Conservation (phyloP, 2,888 invertebrate genomes). For the Axea sp. region DNA sequence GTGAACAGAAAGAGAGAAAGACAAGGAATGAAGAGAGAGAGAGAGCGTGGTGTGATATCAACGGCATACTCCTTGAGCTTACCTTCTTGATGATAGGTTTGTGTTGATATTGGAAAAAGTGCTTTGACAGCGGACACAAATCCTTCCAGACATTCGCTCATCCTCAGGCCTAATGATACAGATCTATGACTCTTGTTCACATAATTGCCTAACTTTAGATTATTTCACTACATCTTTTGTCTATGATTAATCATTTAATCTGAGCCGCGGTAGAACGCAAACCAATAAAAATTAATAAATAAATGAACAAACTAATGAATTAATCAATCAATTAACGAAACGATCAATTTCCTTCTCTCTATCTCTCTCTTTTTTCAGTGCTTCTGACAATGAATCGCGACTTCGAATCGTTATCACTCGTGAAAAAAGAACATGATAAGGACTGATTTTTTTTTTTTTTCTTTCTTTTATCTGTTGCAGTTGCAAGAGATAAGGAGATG, state of each 20-base stretch:
- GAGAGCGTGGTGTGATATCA: constrained; percentile 67
- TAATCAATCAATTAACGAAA: constrained; percentile 15
- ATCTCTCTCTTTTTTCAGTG: constrained; percentile 33
- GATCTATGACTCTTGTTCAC: constrained; percentile 76
- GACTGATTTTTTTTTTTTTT: constrained; percentile 47
- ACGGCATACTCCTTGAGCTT: constrained; percentile 75
- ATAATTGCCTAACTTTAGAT: constrained; percentile 68
- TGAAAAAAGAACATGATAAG: constrained; percentile 47
- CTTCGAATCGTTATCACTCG: constrained; percentile 43
- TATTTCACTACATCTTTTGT: constrained; percentile 64
- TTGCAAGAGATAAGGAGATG: constrained; percentile 48
- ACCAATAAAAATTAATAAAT: constrained; percentile 3
- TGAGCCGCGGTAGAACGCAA: constrained; percentile 3
- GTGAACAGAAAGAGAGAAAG: constrained; percentile 10
- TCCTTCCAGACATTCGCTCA: constrained; percentile 79
- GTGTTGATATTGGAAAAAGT: constrained; percentile 78
- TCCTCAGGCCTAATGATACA: constrained; percentile 78
- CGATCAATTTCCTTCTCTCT: constrained; percentile 2
- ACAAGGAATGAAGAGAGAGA: constrained; percentile 66
- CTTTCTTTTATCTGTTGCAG: constrained; percentile 35
- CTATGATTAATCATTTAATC: constrained; percentile 26
- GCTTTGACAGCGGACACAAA: constrained; percentile 78
- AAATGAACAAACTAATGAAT: constrained; percentile 6
- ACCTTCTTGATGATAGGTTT: constrained; percentile 78
- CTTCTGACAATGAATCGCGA: constrained; percentile 44